Percentiles rank a stretch among this genome's conserved stretches.
These are phyloP conservation scores for Psylliodes chrysocephalus DNA, from an alignment of 2,888 invertebrate genomes.

Conservation along the genomic window DNA sequence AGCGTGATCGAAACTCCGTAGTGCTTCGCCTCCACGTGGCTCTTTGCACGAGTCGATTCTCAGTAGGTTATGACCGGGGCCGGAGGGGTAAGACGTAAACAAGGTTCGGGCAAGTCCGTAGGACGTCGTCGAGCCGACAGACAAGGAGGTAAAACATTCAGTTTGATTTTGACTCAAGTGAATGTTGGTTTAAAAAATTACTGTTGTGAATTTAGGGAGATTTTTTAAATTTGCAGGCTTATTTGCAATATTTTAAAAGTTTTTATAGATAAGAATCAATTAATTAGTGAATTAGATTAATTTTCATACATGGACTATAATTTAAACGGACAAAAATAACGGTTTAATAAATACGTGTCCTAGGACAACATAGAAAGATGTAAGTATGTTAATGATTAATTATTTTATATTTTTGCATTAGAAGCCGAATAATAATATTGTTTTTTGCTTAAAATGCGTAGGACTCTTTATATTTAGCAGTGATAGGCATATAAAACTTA, in stretches of 20 bases:
- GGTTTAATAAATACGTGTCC: constrained; percentile 23
- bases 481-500: too few species aligned
- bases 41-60: constrained; percentile 56
- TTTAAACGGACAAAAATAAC: neutral
- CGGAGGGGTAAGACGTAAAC: constrained; percentile 44
- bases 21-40: constrained; percentile 64
- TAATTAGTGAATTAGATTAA: constrained; percentile 6
- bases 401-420: neutral
- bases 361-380: constrained; percentile 36
- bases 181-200: constrained; percentile 53
- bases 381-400: constrained; percentile 17
- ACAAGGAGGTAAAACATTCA: constrained; percentile 63
- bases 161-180: constrained; percentile 61
- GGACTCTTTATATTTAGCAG: too few species aligned
- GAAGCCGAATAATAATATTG: too few species aligned
- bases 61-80: constrained; percentile 49
- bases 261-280: neutral
- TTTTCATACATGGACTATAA: neutral
- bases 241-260: neutral
- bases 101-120: constrained; percentile 46
- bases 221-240: neutral
- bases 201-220: constrained; percentile 20
- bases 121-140: constrained; percentile 51
- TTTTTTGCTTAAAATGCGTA: too few species aligned
- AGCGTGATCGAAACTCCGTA: constrained; percentile 52